These are phyloP conservation scores for Toxotes lorentzi DNA, from an alignment of 2,797 vertebrate genomes.

Conservation along the genomic window DNA sequence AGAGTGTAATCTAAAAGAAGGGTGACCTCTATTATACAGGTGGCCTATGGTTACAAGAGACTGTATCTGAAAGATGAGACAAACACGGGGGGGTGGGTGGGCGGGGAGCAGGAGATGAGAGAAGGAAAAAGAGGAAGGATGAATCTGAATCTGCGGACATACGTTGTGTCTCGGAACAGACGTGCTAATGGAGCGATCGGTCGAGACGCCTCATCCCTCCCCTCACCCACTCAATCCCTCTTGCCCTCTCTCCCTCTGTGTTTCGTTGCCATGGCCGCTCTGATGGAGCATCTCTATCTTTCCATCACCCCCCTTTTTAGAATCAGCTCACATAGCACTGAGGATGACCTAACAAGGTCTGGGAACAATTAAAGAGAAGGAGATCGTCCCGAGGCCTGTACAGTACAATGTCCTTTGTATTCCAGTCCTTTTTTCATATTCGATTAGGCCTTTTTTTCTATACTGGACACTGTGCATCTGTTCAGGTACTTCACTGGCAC, in stretches of 20 bases:
- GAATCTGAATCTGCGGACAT: conserved; percentile 68
- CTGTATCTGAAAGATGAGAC: conserved; percentile 56
- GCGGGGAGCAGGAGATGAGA: neutral
- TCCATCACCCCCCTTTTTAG: conserved; percentile 25
- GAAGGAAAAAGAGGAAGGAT: conserved; percentile 39
- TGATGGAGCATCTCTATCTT: conserved; percentile 56
- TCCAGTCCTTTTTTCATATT: conserved; percentile 34
- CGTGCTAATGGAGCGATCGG: conserved; percentile 65
- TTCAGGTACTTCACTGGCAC: conserved; percentile 42
- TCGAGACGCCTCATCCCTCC: conserved; percentile 44
- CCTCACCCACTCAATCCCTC: conserved; percentile 10
- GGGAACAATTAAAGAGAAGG: conserved; percentile 61
- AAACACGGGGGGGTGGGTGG: conserved; percentile 10
- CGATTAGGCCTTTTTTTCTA: conserved; percentile 28
- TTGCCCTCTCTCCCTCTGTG: conserved; percentile 7
- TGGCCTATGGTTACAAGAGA: conserved; percentile 75
- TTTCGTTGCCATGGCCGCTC: conserved; percentile 26
- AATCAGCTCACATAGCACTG: conserved; percentile 50
- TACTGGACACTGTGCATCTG: conserved; percentile 40
- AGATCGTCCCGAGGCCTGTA: conserved; percentile 32
- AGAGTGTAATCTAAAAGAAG: conserved; percentile 64
- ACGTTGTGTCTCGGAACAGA: conserved; percentile 56
- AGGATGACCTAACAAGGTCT: conserved; percentile 64
- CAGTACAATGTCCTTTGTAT: conserved; percentile 48
- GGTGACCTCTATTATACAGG: conserved; percentile 78